These are phyloP conservation scores for Neuroterus valhalla DNA, from an alignment of 1,140 invertebrate genomes.

Conservation along the genomic window DNA sequence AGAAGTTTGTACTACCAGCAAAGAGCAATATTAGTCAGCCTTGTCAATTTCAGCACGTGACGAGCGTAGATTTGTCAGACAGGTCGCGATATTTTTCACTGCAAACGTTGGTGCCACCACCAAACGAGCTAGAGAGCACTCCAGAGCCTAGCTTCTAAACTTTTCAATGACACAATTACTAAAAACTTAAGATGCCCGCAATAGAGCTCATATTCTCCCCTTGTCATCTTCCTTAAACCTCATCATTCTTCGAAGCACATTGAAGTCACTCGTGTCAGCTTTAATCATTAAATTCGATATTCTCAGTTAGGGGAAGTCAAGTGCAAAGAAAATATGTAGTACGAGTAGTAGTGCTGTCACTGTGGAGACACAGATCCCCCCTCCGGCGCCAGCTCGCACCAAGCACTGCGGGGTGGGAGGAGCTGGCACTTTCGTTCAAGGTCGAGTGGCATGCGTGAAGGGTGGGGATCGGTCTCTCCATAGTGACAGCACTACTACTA, in stretches of 20 bases:
- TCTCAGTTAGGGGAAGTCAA: background rate
- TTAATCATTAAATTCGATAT: slow-evolving; percentile 4
- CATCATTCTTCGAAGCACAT: background rate
- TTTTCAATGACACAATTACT: background rate
- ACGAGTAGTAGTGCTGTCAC: no score
- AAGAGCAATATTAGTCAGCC: slow-evolving; percentile 91
- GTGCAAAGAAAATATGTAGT: background rate
- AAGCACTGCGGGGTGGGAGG: no score
- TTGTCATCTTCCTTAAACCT: background rate
- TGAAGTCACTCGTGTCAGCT: slow-evolving; percentile 1
- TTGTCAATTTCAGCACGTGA: slow-evolving; percentile 91
- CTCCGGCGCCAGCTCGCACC: no score
- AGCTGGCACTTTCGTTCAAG: no score
- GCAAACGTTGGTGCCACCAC: slow-evolving; percentile 76
- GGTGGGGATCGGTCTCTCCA: no score
- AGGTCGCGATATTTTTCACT: slow-evolving; percentile 81
- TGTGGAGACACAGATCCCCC: no score
- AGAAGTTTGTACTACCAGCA: slow-evolving; percentile 79
- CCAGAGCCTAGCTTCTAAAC: slow-evolving; percentile 58
- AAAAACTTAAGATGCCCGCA: background rate
- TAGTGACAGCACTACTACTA: no score
- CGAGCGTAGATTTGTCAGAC: slow-evolving; percentile 84
- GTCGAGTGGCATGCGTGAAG: no score
- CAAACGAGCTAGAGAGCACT: slow-evolving; percentile 61
- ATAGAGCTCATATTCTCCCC: background rate